These are phyloP conservation scores for Molothrus ater DNA, from an alignment of 2,797 vertebrate genomes.

Conservation along the genomic window DNA sequence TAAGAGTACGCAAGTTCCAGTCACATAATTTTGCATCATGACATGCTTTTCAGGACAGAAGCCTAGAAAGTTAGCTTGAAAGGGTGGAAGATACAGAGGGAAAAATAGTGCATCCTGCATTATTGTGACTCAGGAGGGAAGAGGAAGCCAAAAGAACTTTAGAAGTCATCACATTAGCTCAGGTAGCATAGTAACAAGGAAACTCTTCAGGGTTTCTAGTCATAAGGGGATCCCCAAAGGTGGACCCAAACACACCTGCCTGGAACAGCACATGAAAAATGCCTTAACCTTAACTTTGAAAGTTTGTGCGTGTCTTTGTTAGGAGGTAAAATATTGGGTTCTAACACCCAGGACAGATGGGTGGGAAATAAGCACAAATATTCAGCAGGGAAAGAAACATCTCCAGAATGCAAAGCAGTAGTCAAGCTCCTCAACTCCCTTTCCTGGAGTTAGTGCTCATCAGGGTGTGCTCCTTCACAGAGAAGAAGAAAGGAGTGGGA, in stretches of 20 bases:
- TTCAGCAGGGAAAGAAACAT: background rate
- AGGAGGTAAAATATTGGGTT: background rate
- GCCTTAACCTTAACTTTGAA: background rate
- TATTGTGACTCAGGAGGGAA: background rate
- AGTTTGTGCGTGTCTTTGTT: background rate
- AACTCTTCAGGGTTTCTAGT: background rate
- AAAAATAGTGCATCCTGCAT: background rate
- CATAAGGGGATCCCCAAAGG: background rate
- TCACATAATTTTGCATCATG: background rate
- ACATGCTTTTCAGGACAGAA: background rate
- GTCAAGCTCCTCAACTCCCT: background rate
- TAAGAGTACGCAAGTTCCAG: background rate
- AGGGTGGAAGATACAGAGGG: background rate
- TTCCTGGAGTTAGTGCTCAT: background rate
- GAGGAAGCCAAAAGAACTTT: background rate
- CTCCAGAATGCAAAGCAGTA: background rate
- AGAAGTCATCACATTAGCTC: background rate
- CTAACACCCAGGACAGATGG: background rate
- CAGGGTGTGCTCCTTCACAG: background rate
- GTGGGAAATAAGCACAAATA: background rate
- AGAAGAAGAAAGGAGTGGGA: background rate
- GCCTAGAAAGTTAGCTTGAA: background rate
- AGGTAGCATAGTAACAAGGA: background rate
- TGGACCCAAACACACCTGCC: background rate
- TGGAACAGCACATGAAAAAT: background rate